Conservation (phyloP, 2,113 vertebrate species). For the Psilopsiagon aurifrons region DNA sequence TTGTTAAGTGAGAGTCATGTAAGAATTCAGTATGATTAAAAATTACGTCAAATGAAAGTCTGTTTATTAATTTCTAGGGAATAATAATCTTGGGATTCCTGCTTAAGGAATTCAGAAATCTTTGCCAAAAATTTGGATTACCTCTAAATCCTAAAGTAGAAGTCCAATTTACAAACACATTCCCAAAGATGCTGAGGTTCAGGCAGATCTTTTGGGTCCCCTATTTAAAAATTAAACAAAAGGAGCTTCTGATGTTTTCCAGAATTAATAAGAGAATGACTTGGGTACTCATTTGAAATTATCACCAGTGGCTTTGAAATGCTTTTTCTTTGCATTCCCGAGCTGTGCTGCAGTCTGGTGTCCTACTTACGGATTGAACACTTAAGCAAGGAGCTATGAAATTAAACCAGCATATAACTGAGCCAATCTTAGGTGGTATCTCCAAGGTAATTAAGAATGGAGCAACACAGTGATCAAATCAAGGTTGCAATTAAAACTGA, state of each 20-base stretch:
- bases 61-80: background rate
- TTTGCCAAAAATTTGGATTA: background rate
- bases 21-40: background rate
- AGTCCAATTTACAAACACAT: background rate
- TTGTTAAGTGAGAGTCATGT: background rate
- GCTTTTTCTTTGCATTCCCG: background rate
- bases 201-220: background rate
- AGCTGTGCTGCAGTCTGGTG: background rate
- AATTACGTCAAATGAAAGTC: background rate
- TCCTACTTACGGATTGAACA: conserved; percentile 25
- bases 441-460: conserved; percentile 62
- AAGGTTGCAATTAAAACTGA: conserved; percentile 68
- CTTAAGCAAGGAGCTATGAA: conserved; percentile 49
- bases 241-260: background rate
- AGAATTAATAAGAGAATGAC: background rate
- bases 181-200: background rate
- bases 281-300: background rate
- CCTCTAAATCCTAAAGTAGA: background rate
- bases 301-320: background rate
- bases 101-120: background rate
- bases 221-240: background rate
- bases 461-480: conserved; percentile 67
- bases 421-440: conserved; percentile 42
- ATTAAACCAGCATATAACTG: conserved; percentile 46
- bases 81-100: background rate